Evolutionary conservation across 2,888 invertebrate species (phyloP), one percentile per base, ranked within the genome.

Genomic region (Cosmopolites sordidus): DNA sequence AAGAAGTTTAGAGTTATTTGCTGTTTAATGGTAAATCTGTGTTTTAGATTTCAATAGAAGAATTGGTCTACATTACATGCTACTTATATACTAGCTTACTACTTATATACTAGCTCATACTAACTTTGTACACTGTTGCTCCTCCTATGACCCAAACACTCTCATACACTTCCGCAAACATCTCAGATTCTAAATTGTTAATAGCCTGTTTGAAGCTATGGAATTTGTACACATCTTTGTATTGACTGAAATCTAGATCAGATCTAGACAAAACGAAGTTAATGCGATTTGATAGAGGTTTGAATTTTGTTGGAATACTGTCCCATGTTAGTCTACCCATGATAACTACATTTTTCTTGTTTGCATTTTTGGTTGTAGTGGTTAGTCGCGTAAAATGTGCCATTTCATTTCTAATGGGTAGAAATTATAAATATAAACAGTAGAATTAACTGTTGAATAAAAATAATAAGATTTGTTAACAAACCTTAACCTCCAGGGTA

Each of bases 251-350:
- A 62, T 77, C 73, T 17, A 75, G 63, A 56, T 75, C 64, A 27
- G 80, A 80, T 48, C 75, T 77, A 9, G 88, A 85, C 1, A 96
- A 71, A 0, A 98, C 84, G 58, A 97, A 81, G 71, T 98, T 99
- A 8, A 96, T 74, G 58, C 98, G 78, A 6, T 80, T 75, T 0
- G 71, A 59, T 17, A 99, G 72, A 0, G 98, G 98, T 44, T 87
- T 88, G 42, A 45, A 61, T 50, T 63, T 61, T 16, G 75, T 72
- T 0, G 98, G 98, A 57, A 99, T 89, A 12, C 89, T 88, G 57
- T 94, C 89, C 89, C 94, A 99, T 0, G 97, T 96, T 62, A 81
- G 84, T 29, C 93, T 78, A 0, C 98, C 98, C 97, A 99, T 97
- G 6, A 99, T 81, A 0, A 96, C 92, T 0, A 87, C 92, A 76